These are phyloP conservation scores for Melitaea cinxia DNA, from an alignment of 1,140 invertebrate genomes.

Conservation along the genomic window DNA sequence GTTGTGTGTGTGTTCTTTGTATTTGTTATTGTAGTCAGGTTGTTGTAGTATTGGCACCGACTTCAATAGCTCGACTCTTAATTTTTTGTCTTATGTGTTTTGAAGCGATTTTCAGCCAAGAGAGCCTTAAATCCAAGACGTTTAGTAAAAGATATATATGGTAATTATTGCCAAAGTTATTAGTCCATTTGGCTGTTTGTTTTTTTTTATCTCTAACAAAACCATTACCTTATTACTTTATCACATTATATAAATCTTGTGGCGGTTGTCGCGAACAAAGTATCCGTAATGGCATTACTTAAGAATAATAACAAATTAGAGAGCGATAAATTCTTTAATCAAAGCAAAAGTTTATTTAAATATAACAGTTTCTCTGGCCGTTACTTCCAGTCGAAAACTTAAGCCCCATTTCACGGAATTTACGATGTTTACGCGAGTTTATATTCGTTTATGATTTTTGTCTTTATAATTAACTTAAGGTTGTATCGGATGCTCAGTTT, in stretches of 20 bases:
- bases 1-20: too few relatives aligned
- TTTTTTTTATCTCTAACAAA: neutral
- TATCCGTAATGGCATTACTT: slow-evolving; percentile 1
- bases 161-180: too few relatives aligned
- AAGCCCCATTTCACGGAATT: slow-evolving; percentile 29
- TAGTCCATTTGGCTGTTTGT: too few relatives aligned
- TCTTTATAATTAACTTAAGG: slow-evolving; percentile 1
- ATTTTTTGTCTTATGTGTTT: too few relatives aligned
- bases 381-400: slow-evolving; percentile 26
- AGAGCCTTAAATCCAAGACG: too few relatives aligned
- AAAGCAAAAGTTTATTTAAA: slow-evolving; percentile 35
- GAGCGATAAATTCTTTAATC: slow-evolving; percentile 30
- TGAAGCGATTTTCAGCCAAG: too few relatives aligned
- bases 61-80: too few relatives aligned
- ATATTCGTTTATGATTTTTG: slow-evolving; percentile 20
- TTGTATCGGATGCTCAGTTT: neutral
- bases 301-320: slow-evolving; percentile 26
- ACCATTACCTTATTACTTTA: neutral
- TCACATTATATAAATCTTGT: neutral
- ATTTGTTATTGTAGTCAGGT: too few relatives aligned
- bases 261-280: neutral
- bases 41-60: too few relatives aligned
- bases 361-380: slow-evolving; percentile 11
- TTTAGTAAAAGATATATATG: too few relatives aligned
- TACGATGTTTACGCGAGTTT: slow-evolving; percentile 26